Evolutionary conservation across 2,113 vertebrate species (phyloP), one percentile per base, ranked within the genome.

Genomic region (Ophiodon elongatus): DNA sequence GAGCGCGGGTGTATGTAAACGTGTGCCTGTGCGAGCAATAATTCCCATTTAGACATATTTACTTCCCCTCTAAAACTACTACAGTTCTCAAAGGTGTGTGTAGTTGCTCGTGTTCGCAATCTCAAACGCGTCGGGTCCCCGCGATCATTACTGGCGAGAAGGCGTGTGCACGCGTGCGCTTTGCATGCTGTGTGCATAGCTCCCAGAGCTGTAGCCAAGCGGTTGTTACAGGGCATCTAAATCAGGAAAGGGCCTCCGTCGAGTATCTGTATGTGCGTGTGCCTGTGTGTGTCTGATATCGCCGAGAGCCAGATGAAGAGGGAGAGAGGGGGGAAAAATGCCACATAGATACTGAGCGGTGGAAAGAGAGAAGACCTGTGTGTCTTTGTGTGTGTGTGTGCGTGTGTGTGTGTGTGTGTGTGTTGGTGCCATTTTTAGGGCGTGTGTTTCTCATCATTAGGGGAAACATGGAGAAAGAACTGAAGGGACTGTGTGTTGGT

Each of bases 211-310:
- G 54, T 35, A 79, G 81, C 80, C 76, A 65, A 69, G 67, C 27
- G 14, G 60, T 74, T 77, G 81, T 89, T 85, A 59, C 54, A 65
- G 79, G 54, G 76, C 84, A 78, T 85, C 84, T 74, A 79, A 88
- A 91, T 83, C 76, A 85, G 73, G 62, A 31, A 65, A 56, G 68
- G 41, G 57, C 81, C 70, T 88, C 62, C 59, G 80, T 62, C 8
- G 56, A 56, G 59, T 64, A 47, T 21, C 19, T 52, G 50, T 59
- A 13, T 25, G 54, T 56, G 52, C 11, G 52, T 31, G 15, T 74
- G 50, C 43, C 27, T 29, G 70, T 56, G 54, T 56, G 54, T 37
- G 76, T 69, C 56, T 47, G 29, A 33, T 19, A 60, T 33, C 45
- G 79, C 73, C 10, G 6, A 76, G 73, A 76, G 37, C n/a, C 19